Base-by-base conservation (phyloP, 2,113 vertebrate genomes). In the Percopsis transmontana region DNA sequence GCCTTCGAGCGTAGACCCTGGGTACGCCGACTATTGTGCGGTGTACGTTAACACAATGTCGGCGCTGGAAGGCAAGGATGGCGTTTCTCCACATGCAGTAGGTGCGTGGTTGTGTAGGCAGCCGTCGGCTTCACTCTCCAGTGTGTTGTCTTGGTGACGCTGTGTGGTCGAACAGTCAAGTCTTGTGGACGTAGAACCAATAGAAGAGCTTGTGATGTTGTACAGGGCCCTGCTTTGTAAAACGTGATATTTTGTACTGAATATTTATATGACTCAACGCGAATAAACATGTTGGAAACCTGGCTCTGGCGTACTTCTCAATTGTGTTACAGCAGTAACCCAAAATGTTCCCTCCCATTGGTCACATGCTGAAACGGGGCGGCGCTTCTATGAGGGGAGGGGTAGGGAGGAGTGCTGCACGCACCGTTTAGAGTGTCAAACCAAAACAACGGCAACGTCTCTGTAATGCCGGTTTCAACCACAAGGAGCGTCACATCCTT, bases 171-270 rank as follows among this genome's bases (percentile, higher is more conserved):
- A 90, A 87, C 59, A 74, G 89, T 90, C 81, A 54, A 56, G 68
- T 90, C 85, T 88, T 89, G 88, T 84, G 72, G 47, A 70, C 70
- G 86, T 91, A 88, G 81, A 88, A 87, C 71, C 87, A 81, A 87
- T 77, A 84, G 90, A 88, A 80, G 79, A 82, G 91, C 91, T 80
- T 90, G 93, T 85, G 87, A 89, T 90, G 88, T 85, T 92, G 91
- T 87, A 89, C 90, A 92, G 88, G 89, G 70, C 69, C 72, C 94
- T 93, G 94, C 94, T 95, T 96, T 95, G 95, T 94, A 95, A 93
- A 94, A 95, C 90, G 93, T 94, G 93, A 96, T 94, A 89, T 97
- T 97, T 98, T 97, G 94, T 97, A 98, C 94, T 92, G 94, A 94
- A 93, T 95, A 96, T 96, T 97, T 97, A 96, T 95, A 97, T 95